Base-by-base conservation (phyloP, 2,888 invertebrate genomes). In the Eilema griseolum region DNA sequence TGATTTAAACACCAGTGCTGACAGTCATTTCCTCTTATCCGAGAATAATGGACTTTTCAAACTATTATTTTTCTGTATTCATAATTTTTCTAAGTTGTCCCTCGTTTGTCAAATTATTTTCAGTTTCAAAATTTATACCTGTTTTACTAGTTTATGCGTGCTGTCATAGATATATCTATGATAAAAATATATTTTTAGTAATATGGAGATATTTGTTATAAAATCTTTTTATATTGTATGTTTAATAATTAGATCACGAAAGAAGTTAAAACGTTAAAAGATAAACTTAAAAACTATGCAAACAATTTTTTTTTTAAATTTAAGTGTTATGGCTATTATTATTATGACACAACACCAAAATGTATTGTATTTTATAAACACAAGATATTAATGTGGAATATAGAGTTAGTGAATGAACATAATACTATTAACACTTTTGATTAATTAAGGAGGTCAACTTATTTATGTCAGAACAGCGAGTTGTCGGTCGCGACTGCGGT, bases 11-110 rank as follows among this genome's bases (percentile, higher is more conserved):
- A 86, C 88, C 82, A 82, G 83, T 82, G 94, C 74, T 90, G 94
- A 94, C 94, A 92, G 90, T 89, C 88, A 91, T 93, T 93, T 95
- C 94, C 94, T 93, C 86, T 88, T 86, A 89, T 89, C 90, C 88
- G 88, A 86, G 85, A 88, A 85, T 83, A 84, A 83, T 88, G 82
- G 85, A 83, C 82, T 87, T 90, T 89, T 86, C 85, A 78, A 81
- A 85, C 86, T 86, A 88, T 85, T 87, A 86, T 89, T 88, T 61
- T 88, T 86, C 87, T 77, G 75, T 82, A 83, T 86, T 86, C 74
- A 77, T 81, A 82, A 80, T 86, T 87, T 89, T 88, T 79, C 75
- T 61, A 57, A 77, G 76, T 83, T 74, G 80, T 87, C 83, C 83
- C 73, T 83, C 83, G 81, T 71, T 81, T 84, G 88, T 88, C 88